Evolutionary conservation across 2,888 invertebrate species (phyloP), one percentile per base, ranked within the genome.

Genomic region (Drosophila yooni): DNA sequence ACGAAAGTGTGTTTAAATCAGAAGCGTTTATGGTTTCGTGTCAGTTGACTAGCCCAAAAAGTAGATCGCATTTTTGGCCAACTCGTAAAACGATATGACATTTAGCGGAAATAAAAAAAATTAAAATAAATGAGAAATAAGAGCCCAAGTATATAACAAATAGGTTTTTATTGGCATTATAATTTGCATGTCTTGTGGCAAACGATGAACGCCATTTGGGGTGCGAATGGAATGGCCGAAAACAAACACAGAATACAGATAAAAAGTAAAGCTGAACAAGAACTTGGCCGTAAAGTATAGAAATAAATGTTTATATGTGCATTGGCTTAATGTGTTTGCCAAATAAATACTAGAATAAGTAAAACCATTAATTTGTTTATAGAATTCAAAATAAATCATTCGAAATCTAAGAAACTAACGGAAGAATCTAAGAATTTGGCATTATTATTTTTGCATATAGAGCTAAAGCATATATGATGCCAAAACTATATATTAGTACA

Each of bases 141-240:
- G 50, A 43, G 8, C 4, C 13, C 48, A 60, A 21, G 48, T 63
- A 66, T 66, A 63, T 63, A 61, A 38, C 64, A 65, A 62, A 61
- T 66, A n/a, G 40, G 25, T 38, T 50, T 54, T 40, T 61, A 40
- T 69, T 79, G 61, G 60, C 60, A 51, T 15, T 54, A 38, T 15
- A 62, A 76, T 76, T 70, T 79, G 62, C 60, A 68, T 70, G 56
- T 50, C 58, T 46, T 66, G 52, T 15, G 46, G 29, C 65, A 31
- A 56, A 38, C 43, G 52, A 67, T 52, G 40, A n/a, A 27, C n/a
- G 50, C 51, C 46, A 63, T 62, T 62, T 54, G 60, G 52, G 70
- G 81, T 81, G 80, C 60, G 70, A 80, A 80, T 70, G 36, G 52
- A 68, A 46, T 62, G 59, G 61, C 27, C 43, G 21, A 64, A 50